Evolutionary conservation across 2,113 vertebrate genomes (phyloP).

Genomic region (Phyllopteryx taeniolatus): DNA sequence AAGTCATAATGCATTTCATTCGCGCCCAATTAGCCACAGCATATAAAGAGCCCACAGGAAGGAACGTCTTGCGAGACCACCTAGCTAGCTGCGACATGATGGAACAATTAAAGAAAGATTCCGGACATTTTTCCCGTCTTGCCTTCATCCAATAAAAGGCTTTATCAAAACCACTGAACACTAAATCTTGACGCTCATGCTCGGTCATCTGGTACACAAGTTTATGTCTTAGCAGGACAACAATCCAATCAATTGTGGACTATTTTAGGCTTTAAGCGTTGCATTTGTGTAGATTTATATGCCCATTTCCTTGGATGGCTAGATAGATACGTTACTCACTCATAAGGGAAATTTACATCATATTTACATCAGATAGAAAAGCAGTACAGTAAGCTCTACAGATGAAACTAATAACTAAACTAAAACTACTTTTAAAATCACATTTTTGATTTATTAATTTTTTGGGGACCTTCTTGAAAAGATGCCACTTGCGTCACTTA

Average conservation of each 20-base stretch:
- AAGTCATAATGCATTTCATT: constrained; percentile 32
- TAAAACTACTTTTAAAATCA: background rate
- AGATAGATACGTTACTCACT: background rate
- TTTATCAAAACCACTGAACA: constrained; percentile 6
- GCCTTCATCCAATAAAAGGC: constrained; percentile 15
- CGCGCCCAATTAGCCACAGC: constrained; percentile 36
- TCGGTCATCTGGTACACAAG: background rate
- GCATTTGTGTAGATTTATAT: background rate
- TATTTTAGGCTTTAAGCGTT: background rate
- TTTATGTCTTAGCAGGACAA: background rate
- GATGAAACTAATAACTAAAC: background rate
- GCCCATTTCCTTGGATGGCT: background rate
- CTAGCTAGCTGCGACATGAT: constrained; percentile 10
- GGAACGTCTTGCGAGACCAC: constrained; percentile 10
- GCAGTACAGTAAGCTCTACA: background rate
- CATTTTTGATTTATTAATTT: background rate
- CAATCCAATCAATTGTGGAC: background rate
- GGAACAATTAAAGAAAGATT: constrained; percentile 29
- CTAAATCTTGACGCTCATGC: background rate
- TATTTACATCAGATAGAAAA: background rate
- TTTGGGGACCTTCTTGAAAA: background rate
- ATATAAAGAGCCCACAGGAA: constrained; percentile 10
- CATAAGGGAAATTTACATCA: background rate
- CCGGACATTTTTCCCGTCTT: constrained; percentile 20
- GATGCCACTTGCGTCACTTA: background rate